Evolutionary conservation across 2,113 vertebrate species (phyloP), one percentile per base, ranked within the genome.

Genomic region (Camelus bactrianus): DNA sequence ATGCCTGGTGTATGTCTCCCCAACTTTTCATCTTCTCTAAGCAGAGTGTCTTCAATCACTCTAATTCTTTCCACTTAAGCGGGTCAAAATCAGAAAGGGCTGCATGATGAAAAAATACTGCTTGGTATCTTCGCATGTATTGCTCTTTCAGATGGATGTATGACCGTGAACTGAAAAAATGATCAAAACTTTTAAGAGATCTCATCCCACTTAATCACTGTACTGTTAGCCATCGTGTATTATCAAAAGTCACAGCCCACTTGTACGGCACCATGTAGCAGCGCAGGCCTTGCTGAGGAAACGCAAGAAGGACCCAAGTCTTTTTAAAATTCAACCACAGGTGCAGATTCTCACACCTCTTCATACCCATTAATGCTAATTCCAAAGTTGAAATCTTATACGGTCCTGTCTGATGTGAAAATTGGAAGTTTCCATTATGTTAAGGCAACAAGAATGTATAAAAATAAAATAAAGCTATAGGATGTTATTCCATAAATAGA

Each of bases 391-490:
- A 95, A 95, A 72, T 76, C 26, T 83, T 48, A 8, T 42, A 67
- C 12, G 12, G 5, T 72, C 77, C 14, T 46, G 2, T 54, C 20
- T 50, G 0, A 5, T 54, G 9, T 89, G 92, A 86, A 95, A 93
- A 76, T 62, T 73, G 17, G 14, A 92, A n/a, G 62, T 85, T 85
- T 65, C 28, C 54, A 82, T 48, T 56, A 20, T 93, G 16, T 76
- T 79, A 90, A 28, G 22, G 13, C 6, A 93, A 80, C 22, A 92
- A 81, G 67, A 62, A 9, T 46, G 1, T 56, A 12, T 14, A 72
- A n/a, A 96, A 75, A 42, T 22, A 75, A 96, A 89, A 73, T 60
- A 89, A 50, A 92, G 32, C 24, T 62, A 54, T 32, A 80, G 35
- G 46, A 70, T 81, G 1, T 58, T 82, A 80, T 88, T 83, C 19